Evolutionary conservation across 1,140 invertebrate species (phyloP).

Genomic region (Eumeta japonica): DNA sequence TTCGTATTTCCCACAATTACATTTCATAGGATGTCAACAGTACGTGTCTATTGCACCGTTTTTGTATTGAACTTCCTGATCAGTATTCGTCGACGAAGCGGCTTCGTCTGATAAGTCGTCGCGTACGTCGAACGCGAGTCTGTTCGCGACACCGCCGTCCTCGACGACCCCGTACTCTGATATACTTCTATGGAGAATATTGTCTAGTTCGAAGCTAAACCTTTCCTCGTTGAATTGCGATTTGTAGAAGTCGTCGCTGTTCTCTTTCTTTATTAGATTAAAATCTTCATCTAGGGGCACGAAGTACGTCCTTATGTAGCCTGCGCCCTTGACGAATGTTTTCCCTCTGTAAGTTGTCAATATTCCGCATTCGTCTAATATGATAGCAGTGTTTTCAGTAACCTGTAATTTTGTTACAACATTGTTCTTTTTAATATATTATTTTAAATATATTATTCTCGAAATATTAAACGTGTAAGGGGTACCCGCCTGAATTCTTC

Average conservation of each 20-base stretch:
- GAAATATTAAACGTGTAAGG: conserved; percentile 3
- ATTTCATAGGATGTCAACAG: too few relatives aligned
- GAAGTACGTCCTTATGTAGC: conserved; percentile 72
- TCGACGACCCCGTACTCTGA: background rate
- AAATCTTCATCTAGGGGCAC: conserved; percentile 66
- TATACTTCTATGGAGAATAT: background rate
- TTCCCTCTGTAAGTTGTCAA: conserved; percentile 69
- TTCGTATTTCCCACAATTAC: too few relatives aligned
- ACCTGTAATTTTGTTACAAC: conserved; percentile 50
- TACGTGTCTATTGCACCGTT: too few relatives aligned
- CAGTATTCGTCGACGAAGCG: background rate
- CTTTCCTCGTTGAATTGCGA: conserved; percentile 9
- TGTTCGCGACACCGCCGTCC: background rate
- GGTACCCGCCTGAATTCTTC: conserved; percentile 73
- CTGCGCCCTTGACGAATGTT: conserved; percentile 76
- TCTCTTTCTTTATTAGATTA: conserved; percentile 49
- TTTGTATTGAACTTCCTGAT: background rate
- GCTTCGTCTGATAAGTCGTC: background rate
- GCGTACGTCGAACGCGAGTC: background rate
- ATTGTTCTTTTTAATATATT: background rate
- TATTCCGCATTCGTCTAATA: conserved; percentile 68
- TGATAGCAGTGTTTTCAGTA: conserved; percentile 69
- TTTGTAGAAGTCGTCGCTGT: conserved; percentile 17
- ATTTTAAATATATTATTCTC: background rate
- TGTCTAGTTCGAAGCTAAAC: background rate